A percentile compares a stretch with the other conserved stretches of the same genome.
phyloP scores from a whole-genome alignment of 1,140 invertebrate species.

The Drosophila pachea region DNA sequence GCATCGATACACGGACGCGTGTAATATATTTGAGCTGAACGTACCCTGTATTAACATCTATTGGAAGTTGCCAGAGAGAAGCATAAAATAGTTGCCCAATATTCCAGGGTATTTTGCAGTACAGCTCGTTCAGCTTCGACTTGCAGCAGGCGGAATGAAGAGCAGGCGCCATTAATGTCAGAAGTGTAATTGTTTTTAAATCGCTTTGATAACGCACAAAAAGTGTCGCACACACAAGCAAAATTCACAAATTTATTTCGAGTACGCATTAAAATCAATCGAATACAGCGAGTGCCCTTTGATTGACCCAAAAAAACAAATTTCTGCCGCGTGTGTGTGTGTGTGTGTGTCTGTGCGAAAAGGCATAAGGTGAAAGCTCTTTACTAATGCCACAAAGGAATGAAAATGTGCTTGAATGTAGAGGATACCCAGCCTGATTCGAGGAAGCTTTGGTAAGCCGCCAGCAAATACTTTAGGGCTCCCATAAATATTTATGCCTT shows the following conservation, averaged over 20 bases:
- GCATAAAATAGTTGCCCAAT: too few species aligned
- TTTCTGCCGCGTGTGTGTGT: neutral
- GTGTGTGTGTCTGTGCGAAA: neutral
- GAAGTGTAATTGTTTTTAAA: constrained; percentile 76
- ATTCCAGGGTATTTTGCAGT: neutral
- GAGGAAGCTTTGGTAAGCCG: neutral
- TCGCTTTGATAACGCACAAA: constrained; percentile 66
- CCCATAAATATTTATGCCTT: constrained; percentile 9
- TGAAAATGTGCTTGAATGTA: constrained; percentile 11
- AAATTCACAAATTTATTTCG: constrained; percentile 65
- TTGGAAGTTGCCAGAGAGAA: too few species aligned
- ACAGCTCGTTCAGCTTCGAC: neutral
- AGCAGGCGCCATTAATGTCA: constrained; percentile 65
- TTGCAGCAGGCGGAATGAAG: constrained; percentile 23
- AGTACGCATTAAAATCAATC: constrained; percentile 68
- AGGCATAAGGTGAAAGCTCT: constrained; percentile 15
- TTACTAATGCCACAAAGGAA: constrained; percentile 34
- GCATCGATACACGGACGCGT: too few species aligned
- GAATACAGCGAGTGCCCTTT: constrained; percentile 55
- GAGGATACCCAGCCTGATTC: neutral
- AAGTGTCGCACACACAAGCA: constrained; percentile 22
- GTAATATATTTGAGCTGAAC: constrained; percentile 9
- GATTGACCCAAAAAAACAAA: constrained; percentile 72
- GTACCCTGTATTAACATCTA: constrained; percentile 3
- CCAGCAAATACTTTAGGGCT: constrained; percentile 11